Percentiles rank a stretch among this genome's conserved stretches.
Conservation (phyloP, 2,797 vertebrate genomes). For the Todus mexicanus region DNA sequence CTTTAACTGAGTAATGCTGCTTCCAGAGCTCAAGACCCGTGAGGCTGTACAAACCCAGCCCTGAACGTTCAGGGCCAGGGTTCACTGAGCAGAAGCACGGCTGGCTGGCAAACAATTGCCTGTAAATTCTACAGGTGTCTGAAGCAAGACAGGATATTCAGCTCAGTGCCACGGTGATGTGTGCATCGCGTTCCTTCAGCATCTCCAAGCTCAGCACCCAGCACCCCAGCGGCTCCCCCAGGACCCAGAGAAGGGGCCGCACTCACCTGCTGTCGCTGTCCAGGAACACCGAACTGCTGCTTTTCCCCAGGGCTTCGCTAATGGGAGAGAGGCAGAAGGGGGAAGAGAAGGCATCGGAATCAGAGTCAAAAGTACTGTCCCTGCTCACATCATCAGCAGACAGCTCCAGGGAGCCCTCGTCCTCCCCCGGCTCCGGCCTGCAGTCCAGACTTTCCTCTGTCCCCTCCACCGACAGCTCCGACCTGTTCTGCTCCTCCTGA, state of each 20-base stretch:
- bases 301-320: constrained; percentile 90
- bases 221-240: neutral
- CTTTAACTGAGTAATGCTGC: neutral
- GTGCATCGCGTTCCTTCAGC: neutral
- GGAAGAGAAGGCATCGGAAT: constrained; percentile 95
- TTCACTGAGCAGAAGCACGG: neutral
- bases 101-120: neutral
- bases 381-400: constrained; percentile 90
- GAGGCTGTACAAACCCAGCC: neutral
- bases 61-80: neutral
- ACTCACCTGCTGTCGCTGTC: constrained; percentile 89
- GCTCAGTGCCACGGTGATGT: neutral
- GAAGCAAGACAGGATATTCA: neutral
- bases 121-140: neutral
- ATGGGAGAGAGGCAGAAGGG: constrained; percentile 95
- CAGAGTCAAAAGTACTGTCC: constrained; percentile 95
- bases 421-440: constrained; percentile 74
- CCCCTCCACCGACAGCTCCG: constrained; percentile 56
- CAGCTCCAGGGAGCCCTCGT: constrained; percentile 89
- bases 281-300: constrained; percentile 88
- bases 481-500: constrained; percentile 69
- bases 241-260: neutral
- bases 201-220: neutral
- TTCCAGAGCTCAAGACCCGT: neutral
- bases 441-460: constrained; percentile 55